Conservation (phyloP, 2,888 invertebrate genomes). For the Stramonita haemastoma region DNA sequence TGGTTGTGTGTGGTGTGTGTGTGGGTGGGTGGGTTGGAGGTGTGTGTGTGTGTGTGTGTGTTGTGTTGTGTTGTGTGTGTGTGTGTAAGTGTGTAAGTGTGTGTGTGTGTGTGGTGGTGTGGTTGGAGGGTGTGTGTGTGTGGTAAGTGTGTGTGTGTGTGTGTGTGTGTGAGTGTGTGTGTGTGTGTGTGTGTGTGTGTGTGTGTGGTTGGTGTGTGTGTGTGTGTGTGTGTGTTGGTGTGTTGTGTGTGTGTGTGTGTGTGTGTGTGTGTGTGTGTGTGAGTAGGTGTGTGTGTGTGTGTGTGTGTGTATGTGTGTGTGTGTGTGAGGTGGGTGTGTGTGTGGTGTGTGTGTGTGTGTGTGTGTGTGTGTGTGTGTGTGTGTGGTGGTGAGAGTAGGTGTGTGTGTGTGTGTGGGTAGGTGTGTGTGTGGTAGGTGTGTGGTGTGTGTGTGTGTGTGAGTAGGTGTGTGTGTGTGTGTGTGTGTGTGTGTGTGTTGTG, state of each 20-base stretch:
- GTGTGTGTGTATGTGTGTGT: background rate
- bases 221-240: background rate
- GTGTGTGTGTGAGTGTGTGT: no score
- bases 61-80: no score
- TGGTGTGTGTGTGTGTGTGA: background rate
- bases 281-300: background rate
- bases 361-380: background rate
- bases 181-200: no score
- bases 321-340: background rate
- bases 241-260: no score
- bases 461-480: background rate
- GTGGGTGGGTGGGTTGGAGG: no score
- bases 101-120: no score
- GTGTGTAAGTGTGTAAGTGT: no score
- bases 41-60: background rate
- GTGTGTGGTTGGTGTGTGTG: no score
- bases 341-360: background rate
- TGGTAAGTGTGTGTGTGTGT: no score
- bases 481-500: background rate
- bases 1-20: no score
- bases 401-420: background rate
- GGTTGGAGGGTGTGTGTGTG: no score
- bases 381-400: background rate
- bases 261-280: background rate
- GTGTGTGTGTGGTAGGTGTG: background rate